Conservation (phyloP, 2,888 invertebrate species). For the Cryptophagus acutangulus region DNA sequence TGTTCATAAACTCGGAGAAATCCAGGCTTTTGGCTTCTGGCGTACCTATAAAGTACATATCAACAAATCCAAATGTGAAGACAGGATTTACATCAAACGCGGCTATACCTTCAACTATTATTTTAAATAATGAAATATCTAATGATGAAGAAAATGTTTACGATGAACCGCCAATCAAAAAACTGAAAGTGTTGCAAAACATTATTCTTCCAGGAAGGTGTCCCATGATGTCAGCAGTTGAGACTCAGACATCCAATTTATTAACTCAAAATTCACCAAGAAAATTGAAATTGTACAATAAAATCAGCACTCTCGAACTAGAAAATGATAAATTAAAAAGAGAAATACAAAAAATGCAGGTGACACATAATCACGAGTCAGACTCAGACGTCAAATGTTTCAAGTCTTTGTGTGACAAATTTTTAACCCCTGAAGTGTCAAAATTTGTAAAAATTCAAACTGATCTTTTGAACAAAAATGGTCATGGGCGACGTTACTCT, state of each 20-base stretch:
- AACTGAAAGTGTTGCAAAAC: no score
- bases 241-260: background rate
- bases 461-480: background rate
- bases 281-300: background rate
- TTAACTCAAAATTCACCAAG: background rate
- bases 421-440: background rate
- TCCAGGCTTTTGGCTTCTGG: no score
- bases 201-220: no score
- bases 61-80: no score
- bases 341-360: background rate
- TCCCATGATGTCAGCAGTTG: background rate
- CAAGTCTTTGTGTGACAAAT: background rate
- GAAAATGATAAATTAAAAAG: background rate
- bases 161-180: no score
- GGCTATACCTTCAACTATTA: no score
- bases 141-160: no score
- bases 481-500: slow-evolving; percentile 5
- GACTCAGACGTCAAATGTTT: background rate
- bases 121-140: no score
- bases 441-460: background rate
- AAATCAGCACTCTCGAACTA: background rate
- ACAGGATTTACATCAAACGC: no score
- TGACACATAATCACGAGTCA: background rate
- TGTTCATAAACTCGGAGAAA: no score
- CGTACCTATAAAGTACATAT: no score